A percentile compares a stretch with the other conserved stretches of the same genome.
Evolutionary conservation across 2,888 invertebrate species (phyloP).

Genomic region (Hololepta plana): DNA sequence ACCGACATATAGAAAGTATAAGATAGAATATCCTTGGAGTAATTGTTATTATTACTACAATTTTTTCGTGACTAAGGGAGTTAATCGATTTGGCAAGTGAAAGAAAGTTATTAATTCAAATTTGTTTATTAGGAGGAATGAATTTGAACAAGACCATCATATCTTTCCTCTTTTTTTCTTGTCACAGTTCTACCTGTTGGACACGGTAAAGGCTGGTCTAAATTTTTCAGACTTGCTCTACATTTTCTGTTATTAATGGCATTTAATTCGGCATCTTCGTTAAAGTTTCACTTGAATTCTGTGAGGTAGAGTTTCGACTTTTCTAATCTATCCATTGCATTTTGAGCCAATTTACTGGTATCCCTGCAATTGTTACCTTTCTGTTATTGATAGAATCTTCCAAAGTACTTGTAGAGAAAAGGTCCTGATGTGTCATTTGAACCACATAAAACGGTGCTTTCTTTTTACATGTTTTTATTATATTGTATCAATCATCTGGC

Average conservation of each 20-base stretch:
- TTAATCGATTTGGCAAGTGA: too few species aligned
- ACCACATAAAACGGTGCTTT: constrained; percentile 12
- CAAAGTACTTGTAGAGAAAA: constrained; percentile 12
- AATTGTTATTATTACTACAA: too few species aligned
- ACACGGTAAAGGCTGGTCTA: too few species aligned
- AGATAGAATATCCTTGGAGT: too few species aligned
- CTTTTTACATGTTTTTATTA: constrained; percentile 10
- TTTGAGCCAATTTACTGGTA: constrained; percentile 12
- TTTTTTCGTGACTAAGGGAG: too few species aligned
- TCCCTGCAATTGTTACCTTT: constrained; percentile 11
- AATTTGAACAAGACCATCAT: too few species aligned
- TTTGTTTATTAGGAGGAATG: too few species aligned
- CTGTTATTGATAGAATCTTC: constrained; percentile 13
- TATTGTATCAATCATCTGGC: constrained; percentile 10
- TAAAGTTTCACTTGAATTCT: constrained; percentile 13
- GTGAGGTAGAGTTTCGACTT: constrained; percentile 12
- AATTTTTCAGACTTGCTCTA: constrained; percentile 10
- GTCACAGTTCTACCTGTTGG: too few species aligned
- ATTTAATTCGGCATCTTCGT: constrained; percentile 12
- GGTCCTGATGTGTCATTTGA: constrained; percentile 13
- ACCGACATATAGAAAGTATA: too few species aligned
- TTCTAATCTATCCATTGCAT: constrained; percentile 11
- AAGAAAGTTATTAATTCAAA: too few species aligned
- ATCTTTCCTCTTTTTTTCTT: too few species aligned
- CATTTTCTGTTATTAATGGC: constrained; percentile 12